Evolutionary conservation across 2,113 vertebrate genomes (phyloP).

Genomic region (Takifugu flavidus): DNA sequence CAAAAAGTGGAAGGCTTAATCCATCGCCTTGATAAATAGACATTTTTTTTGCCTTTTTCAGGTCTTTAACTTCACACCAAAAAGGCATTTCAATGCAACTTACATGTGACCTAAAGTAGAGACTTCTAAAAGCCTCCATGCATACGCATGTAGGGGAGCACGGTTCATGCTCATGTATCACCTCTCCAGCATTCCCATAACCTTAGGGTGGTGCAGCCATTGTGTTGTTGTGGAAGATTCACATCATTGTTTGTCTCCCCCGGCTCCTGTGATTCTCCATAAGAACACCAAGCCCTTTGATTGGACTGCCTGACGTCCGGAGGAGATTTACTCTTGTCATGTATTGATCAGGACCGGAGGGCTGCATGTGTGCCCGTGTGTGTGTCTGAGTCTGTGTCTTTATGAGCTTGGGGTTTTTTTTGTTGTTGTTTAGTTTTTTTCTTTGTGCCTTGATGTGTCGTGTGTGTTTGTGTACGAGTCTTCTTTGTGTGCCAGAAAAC

Average conservation of each 20-base stretch:
- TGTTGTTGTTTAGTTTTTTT: constrained; percentile 52
- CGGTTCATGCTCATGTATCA: constrained; percentile 39
- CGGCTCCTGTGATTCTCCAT: constrained; percentile 73
- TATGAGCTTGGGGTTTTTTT: constrained; percentile 49
- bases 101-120: constrained; percentile 19
- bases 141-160: constrained; percentile 33
- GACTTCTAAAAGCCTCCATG: constrained; percentile 8
- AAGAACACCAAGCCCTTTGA: constrained; percentile 75
- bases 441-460: constrained; percentile 42
- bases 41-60: background rate
- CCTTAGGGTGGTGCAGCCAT: constrained; percentile 59
- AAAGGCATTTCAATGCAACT: constrained; percentile 2
- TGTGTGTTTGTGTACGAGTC: constrained; percentile 37
- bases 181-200: constrained; percentile 64
- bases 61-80: background rate
- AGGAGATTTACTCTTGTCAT: constrained; percentile 78
- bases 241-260: constrained; percentile 71
- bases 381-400: constrained; percentile 32
- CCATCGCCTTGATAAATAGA: constrained; percentile 48
- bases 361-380: constrained; percentile 45
- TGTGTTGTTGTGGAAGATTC: constrained; percentile 70
- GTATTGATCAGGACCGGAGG: constrained; percentile 77
- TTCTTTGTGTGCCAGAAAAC: constrained; percentile 67
- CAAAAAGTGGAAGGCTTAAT: constrained; percentile 41
- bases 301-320: constrained; percentile 73